Percentiles rank a stretch among this genome's conserved stretches.
These are phyloP conservation scores for Steromphala cineraria DNA, from an alignment of 2,888 invertebrate genomes.

Conservation along the genomic window DNA sequence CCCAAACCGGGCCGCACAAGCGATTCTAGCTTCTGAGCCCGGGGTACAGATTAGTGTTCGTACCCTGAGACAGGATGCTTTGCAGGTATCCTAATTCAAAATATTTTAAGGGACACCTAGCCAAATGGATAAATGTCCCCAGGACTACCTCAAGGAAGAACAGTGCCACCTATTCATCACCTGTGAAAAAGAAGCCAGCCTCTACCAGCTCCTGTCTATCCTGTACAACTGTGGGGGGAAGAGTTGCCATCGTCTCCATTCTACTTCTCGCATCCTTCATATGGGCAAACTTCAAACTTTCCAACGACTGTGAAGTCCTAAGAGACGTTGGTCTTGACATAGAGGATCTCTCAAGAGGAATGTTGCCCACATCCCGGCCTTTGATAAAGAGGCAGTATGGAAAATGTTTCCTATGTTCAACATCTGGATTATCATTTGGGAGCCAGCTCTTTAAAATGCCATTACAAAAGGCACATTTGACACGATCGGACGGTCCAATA, in stretches of 20 bases:
- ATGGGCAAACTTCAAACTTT: slow-evolving; percentile 47
- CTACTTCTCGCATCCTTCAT: slow-evolving; percentile 53
- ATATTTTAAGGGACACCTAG: no score
- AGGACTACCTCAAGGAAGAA: no score
- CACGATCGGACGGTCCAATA: slow-evolving; percentile 85
- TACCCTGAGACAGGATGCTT: no score
- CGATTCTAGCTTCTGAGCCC: no score
- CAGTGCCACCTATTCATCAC: slow-evolving; percentile 71
- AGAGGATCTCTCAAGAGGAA: slow-evolving; percentile 27
- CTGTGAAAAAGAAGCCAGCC: slow-evolving; percentile 94
- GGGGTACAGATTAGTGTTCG: no score
- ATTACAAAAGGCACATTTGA: slow-evolving; percentile 93
- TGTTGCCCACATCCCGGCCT: slow-evolving; percentile 54
- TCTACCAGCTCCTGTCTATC: slow-evolving; percentile 87
- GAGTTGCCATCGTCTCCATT: slow-evolving; percentile 73
- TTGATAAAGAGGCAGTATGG: slow-evolving; percentile 85
- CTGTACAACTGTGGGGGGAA: slow-evolving; percentile 89
- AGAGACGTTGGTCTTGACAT: background rate
- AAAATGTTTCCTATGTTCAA: slow-evolving; percentile 94
- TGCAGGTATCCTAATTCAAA: no score
- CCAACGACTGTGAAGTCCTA: background rate
- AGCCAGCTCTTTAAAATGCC: slow-evolving; percentile 96
- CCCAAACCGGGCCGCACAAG: no score
- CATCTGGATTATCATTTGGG: slow-evolving; percentile 90
- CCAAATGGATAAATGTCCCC: no score